These are phyloP conservation scores for Masnerella sp. DNA, from an alignment of 2,888 invertebrate genomes.

Conservation along the genomic window DNA sequence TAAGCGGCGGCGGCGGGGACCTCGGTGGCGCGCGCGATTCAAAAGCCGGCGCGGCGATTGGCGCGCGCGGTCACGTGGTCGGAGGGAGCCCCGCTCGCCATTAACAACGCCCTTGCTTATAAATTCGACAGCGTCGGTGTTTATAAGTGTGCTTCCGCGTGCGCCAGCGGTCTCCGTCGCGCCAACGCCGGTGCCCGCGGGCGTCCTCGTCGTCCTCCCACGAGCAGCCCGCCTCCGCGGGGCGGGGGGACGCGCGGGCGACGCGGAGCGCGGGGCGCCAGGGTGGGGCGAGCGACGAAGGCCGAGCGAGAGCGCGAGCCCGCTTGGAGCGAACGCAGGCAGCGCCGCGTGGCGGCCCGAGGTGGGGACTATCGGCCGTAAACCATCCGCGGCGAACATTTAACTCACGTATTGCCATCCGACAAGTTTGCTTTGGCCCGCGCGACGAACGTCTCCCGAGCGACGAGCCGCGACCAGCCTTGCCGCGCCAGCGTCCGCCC, in stretches of 20 bases:
- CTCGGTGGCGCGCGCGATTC: too few relatives aligned
- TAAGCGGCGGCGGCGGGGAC: too few relatives aligned
- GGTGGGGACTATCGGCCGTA: slow-evolving; percentile 82
- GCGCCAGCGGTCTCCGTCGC: slow-evolving; percentile 51
- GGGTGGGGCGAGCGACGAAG: slow-evolving; percentile 59
- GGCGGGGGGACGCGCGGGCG: slow-evolving; percentile 61
- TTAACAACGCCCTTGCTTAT: slow-evolving; percentile 78
- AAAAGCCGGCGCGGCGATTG: too few relatives aligned
- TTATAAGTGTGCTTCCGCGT: slow-evolving; percentile 53
- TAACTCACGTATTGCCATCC: slow-evolving; percentile 79
- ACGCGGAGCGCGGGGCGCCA: slow-evolving; percentile 51
- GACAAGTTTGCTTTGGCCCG: slow-evolving; percentile 78
- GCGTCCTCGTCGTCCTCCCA: slow-evolving; percentile 62
- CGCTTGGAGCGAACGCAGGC: slow-evolving; percentile 67
- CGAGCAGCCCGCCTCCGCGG: slow-evolving; percentile 68
- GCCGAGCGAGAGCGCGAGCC: slow-evolving; percentile 35
- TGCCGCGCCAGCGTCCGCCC: slow-evolving; percentile 67
- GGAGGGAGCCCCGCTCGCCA: slow-evolving; percentile 72
- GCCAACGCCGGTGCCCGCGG: slow-evolving; percentile 61
- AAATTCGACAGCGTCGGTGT: slow-evolving; percentile 73
- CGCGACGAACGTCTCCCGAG: slow-evolving; percentile 68
- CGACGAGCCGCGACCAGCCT: slow-evolving; percentile 56
- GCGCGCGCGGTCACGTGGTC: too few relatives aligned
- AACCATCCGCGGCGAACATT: slow-evolving; percentile 78
- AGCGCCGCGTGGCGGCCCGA: slow-evolving; percentile 79